Evolutionary conservation across 2,797 vertebrate species (phyloP), one percentile per base, ranked within the genome.

Genomic region (Falco berigora): DNA sequence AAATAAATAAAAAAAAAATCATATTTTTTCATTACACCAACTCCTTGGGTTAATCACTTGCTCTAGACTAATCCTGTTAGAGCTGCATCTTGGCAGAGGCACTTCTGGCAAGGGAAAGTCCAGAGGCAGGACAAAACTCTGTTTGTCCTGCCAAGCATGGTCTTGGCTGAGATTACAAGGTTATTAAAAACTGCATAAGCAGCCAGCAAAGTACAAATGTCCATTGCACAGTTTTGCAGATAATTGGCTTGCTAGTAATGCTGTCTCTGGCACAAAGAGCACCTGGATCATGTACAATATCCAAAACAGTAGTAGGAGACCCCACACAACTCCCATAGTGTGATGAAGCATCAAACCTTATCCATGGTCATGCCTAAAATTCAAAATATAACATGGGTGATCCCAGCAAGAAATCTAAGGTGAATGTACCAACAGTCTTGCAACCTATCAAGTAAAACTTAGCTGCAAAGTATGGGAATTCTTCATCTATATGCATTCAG

Each of bases 161-260:
- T 46, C 76, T 93, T 91, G 93, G 94, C 94, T 96, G 62, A 92
- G 79, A 88, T 83, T n/a, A 59, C 59, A 87, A 93, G 67, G 86
- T 87, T 93, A 76, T 91, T 94, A 90, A 95, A 91, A 88, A n/a
- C 38, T 80, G 27, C 61, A 30, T 24, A 78, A 80, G 50, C 64
- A 92, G 73, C 42, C 73, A 89, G 67, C 46, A 80, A 92, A 93
- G 84, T 81, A 73, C 58, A 88, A 96, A 92, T 44, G 73, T 66
- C 72, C 73, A 14, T 47, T 55, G 69, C 46, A 72, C 34, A 14
- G 38, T 90, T 92, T 88, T 88, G 64, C 50, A 92, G 78, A 91
- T 91, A 88, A 86, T 47, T 88, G 50, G 22, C 34, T 80, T 78
- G 32, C 78, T 82, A 61, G 30, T 42, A 76, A 38, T 38, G 50